Evolutionary conservation across 2,113 vertebrate genomes (phyloP).

Genomic region (Oryzias celebensis): DNA sequence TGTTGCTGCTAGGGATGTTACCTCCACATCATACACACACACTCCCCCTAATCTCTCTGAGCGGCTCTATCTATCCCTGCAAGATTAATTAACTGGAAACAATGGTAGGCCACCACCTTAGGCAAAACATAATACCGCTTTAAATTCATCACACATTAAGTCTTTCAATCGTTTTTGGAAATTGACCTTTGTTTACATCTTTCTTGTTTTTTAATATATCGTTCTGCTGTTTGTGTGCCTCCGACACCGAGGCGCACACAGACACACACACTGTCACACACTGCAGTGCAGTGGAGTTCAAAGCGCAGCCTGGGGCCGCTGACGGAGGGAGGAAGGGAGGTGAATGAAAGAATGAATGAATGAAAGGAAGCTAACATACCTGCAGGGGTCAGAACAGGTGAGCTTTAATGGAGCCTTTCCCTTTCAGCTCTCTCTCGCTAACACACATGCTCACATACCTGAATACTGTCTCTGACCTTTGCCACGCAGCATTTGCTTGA

Average conservation of each 20-base stretch:
- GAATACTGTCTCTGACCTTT: constrained; percentile 40
- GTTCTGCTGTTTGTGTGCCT: neutral
- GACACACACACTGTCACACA: constrained; percentile 26
- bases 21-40: constrained; percentile 26
- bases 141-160: constrained; percentile 68
- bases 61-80: constrained; percentile 29
- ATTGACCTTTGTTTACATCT: neutral
- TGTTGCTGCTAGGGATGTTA: constrained; percentile 52
- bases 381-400: constrained; percentile 73
- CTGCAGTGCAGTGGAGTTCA: constrained; percentile 63
- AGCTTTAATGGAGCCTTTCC: constrained; percentile 75
- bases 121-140: constrained; percentile 55
- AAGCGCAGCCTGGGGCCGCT: constrained; percentile 53
- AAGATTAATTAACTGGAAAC: constrained; percentile 48
- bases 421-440: constrained; percentile 55
- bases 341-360: constrained; percentile 64
- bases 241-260: constrained; percentile 14
- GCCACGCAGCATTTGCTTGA: constrained; percentile 2
- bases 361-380: constrained; percentile 70
- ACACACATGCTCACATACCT: constrained; percentile 31
- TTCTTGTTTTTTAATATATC: neutral
- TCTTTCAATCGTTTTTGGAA: neutral
- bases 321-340: constrained; percentile 53
- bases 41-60: constrained; percentile 33
- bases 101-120: constrained; percentile 47